Evolutionary conservation across 2,888 invertebrate genomes (phyloP).

Genomic region (Leptopilina syphax): DNA sequence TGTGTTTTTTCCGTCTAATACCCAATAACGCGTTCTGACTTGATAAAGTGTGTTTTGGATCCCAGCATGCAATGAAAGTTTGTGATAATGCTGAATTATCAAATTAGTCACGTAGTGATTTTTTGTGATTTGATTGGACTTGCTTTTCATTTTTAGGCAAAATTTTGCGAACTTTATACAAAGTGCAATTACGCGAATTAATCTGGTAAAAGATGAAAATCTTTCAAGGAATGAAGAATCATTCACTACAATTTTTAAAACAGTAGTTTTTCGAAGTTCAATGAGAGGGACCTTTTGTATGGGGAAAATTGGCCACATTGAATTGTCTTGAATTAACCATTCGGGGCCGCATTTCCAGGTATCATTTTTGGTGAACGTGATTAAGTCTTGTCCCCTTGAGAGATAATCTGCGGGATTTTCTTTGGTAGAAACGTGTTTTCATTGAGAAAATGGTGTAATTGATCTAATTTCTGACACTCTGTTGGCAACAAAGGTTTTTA

Average conservation of each 20-base stretch:
- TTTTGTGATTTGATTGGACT: background rate
- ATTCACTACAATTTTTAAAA: background rate
- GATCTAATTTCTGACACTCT: too few species aligned
- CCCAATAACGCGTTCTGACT: too few species aligned
- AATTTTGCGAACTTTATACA: background rate
- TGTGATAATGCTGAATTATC: too few species aligned
- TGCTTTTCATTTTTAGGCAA: background rate
- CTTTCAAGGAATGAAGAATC: background rate
- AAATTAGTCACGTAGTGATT: too few species aligned
- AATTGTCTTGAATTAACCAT: background rate
- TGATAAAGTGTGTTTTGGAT: too few species aligned
- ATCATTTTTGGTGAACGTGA: background rate
- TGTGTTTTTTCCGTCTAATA: too few species aligned
- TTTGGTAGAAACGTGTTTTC: too few species aligned
- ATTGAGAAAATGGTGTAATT: too few species aligned
- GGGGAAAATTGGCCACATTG: background rate
- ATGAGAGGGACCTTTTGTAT: background rate
- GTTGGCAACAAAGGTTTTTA: too few species aligned
- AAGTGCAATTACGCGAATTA: background rate
- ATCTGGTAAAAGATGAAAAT: background rate
- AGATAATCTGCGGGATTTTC: constrained; percentile 2
- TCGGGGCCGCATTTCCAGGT: background rate
- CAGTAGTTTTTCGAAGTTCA: background rate
- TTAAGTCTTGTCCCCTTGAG: background rate
- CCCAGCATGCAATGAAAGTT: too few species aligned